Evolutionary conservation across 1,140 invertebrate genomes (phyloP), one percentile per base, ranked within the genome.

Genomic region (Ectropis grisescens): DNA sequence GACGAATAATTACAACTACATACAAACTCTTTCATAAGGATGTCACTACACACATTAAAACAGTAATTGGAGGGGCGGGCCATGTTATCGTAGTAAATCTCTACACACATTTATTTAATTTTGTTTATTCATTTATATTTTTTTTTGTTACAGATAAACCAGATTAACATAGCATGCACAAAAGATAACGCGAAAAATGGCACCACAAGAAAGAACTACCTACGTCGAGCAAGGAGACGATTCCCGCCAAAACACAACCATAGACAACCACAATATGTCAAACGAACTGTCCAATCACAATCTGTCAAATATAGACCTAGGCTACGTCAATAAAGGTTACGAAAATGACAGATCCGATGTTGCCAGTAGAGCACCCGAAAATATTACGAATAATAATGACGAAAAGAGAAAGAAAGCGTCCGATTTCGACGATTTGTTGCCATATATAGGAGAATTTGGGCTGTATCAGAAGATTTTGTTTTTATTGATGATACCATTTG

Each of bases 381-480:
- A 39, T 14, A 4, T n/a, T n/a, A 24, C 16, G 16, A 45, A 46
- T 26, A 47, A 44, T 11, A 43, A 29, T 6, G 46, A 50, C 14
- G 55, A 53, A 11, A 52, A 51, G 6, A 36, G 36, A 14, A 76
- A 80, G 41, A 75, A 72, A 42, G 59, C 49, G 2, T 69, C 59
- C 4, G 75, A 81, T 51, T 78, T 81, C 32, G 76, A 81, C 10
- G 76, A 81, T 38, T 41, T 81, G 12, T 61, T 96, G 34, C 90
- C 91, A 2, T 81, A 94, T 48, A 86, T 97, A 8, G 95, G 95
- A 0, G 93, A 96, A 59, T 96, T 97, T 67, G 94, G 94, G 8
- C 59, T 85, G 1, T 97, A 96, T 66, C 95, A 97, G 66, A 92
- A 91, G 71, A 84, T 94, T 6, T 74, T 96, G 2, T 96, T 95